These are phyloP conservation scores for Brachionus rotundiformis DNA, from an alignment of 1,140 invertebrate genomes.

Conservation along the genomic window DNA sequence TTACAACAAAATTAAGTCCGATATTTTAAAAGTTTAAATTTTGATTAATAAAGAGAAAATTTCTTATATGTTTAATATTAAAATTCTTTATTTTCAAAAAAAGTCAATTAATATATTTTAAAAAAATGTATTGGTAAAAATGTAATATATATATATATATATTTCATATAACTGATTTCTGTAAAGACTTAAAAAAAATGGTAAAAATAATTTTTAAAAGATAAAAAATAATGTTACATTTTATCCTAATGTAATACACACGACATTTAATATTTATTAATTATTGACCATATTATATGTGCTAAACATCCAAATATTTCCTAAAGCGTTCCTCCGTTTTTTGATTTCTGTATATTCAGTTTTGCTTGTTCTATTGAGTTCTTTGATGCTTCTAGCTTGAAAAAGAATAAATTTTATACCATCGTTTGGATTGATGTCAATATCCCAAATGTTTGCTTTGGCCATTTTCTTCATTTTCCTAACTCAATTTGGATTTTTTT, in stretches of 20 bases:
- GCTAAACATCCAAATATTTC: conserved; percentile 39
- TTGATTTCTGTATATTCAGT: not conserved
- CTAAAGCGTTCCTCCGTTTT: conserved; percentile 34
- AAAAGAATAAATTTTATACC: not conserved
- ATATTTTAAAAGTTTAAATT: no score
- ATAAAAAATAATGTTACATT: not conserved
- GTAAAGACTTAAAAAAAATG: no score
- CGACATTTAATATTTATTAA: not conserved
- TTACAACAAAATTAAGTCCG: no score
- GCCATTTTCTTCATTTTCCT: conserved; percentile 47
- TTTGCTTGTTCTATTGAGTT: not conserved
- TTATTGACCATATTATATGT: not conserved
- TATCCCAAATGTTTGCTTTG: conserved; percentile 27
- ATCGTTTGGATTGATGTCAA: not conserved
- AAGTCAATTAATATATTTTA: no score
- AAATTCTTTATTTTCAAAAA: no score
- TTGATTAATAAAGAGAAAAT: no score
- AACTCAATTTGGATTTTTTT: not conserved
- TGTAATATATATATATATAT: no score
- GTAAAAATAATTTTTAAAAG: no score
- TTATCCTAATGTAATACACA: not conserved
- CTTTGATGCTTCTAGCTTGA: not conserved
- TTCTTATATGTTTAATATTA: no score
- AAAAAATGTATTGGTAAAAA: no score
- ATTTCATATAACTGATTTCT: no score